Evolutionary conservation across 2,113 vertebrate genomes (phyloP).

Genomic region (Lasiurus borealis): DNA sequence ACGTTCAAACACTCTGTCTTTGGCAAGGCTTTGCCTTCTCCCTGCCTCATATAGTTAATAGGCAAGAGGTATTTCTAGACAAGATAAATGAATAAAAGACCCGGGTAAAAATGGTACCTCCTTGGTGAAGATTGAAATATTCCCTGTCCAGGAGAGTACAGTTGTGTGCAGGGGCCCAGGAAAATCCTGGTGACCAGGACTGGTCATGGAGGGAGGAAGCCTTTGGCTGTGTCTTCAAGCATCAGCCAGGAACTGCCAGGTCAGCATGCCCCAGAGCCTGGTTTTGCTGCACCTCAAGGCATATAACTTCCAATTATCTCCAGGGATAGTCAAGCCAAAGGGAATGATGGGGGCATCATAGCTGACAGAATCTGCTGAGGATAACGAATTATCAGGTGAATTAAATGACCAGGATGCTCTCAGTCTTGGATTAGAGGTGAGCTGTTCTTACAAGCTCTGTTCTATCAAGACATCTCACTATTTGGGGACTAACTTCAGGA

Average conservation of each 20-base stretch:
- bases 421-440: not conserved
- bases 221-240: not conserved
- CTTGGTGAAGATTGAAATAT: not conserved
- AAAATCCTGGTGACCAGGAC: not conserved
- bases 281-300: conserved; percentile 61
- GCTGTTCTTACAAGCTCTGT: not conserved
- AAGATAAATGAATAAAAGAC: not conserved
- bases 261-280: conserved; percentile 50
- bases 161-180: too few relatives aligned
- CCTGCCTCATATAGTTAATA: not conserved
- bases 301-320: conserved; percentile 68
- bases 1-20: not conserved
- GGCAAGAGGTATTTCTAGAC: not conserved
- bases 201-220: not conserved
- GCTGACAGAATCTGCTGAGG: conserved; percentile 46
- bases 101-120: not conserved
- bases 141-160: not conserved
- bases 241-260: not conserved
- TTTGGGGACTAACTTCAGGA: not conserved
- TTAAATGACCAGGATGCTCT: not conserved
- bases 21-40: conserved; percentile 9
- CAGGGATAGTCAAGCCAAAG: not conserved
- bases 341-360: not conserved
- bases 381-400: not conserved
- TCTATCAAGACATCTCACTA: not conserved